Conservation (phyloP, 2,113 vertebrate genomes). For the Notothenia rossii region DNA sequence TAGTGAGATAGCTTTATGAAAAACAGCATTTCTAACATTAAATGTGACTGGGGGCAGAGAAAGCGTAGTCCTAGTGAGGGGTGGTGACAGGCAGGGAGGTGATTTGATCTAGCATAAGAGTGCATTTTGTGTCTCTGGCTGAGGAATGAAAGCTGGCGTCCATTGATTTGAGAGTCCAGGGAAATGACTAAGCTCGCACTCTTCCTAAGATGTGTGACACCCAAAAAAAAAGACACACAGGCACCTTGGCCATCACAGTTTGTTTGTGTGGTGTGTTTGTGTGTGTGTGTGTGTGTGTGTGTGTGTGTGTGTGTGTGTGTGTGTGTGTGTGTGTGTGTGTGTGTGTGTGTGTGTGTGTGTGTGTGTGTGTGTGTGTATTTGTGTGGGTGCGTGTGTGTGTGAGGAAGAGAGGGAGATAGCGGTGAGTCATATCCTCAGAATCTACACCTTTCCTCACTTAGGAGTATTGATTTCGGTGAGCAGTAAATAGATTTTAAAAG, state of each 20-base stretch:
- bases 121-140: constrained; percentile 75
- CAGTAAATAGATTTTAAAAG: constrained; percentile 87
- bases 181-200: constrained; percentile 64
- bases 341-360: no score
- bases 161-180: constrained; percentile 76
- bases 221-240: constrained; percentile 28
- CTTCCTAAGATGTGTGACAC: constrained; percentile 63
- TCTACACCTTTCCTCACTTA: constrained; percentile 85
- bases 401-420: constrained; percentile 44
- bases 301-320: no score
- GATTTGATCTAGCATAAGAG: constrained; percentile 82
- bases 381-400: background rate
- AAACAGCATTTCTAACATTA: constrained; percentile 39
- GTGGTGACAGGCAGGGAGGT: constrained; percentile 68
- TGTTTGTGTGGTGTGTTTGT: constrained; percentile 1
- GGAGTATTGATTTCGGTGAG: constrained; percentile 83
- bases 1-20: constrained; percentile 36
- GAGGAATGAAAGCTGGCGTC: constrained; percentile 67
- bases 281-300: no score
- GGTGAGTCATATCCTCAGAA: constrained; percentile 71
- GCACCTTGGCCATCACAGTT: constrained; percentile 44
- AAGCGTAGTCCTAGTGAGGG: constrained; percentile 48
- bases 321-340: no score
- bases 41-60: constrained; percentile 23
- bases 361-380: background rate